Conservation (phyloP, 2,113 vertebrate species). For the Columba janthina region DNA sequence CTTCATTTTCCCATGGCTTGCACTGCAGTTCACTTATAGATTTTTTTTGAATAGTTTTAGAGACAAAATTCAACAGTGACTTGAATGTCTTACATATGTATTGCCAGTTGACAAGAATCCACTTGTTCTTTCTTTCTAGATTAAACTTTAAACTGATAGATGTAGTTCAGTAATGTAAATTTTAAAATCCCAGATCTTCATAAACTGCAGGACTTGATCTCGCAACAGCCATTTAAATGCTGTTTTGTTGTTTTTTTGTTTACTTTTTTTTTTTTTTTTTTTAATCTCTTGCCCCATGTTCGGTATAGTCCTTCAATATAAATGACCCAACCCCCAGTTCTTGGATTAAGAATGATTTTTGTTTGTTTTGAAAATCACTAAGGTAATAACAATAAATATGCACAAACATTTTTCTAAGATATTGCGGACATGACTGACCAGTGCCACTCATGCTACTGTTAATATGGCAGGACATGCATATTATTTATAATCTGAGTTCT, state of each 20-base stretch:
- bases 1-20: accelerated
- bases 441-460: not conserved
- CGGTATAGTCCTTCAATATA: not conserved
- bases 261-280: not conserved
- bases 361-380: not conserved
- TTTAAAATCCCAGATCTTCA: not conserved
- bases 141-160: not conserved
- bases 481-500: not conserved
- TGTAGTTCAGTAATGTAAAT: not conserved
- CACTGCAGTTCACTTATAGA: not conserved
- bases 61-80: not conserved
- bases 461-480: not conserved
- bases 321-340: not conserved
- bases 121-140: not conserved
- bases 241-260: not conserved
- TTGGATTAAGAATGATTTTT: not conserved
- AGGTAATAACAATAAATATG: not conserved
- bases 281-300: not conserved
- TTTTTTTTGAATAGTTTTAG: not conserved
- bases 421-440: not conserved
- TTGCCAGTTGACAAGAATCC: not conserved
- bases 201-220: not conserved
- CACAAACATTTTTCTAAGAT: not conserved
- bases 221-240: not conserved
- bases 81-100: not conserved